phyloP scores from a whole-genome alignment of 2,888 invertebrate genomes.

The Patella pellucida region DNA sequence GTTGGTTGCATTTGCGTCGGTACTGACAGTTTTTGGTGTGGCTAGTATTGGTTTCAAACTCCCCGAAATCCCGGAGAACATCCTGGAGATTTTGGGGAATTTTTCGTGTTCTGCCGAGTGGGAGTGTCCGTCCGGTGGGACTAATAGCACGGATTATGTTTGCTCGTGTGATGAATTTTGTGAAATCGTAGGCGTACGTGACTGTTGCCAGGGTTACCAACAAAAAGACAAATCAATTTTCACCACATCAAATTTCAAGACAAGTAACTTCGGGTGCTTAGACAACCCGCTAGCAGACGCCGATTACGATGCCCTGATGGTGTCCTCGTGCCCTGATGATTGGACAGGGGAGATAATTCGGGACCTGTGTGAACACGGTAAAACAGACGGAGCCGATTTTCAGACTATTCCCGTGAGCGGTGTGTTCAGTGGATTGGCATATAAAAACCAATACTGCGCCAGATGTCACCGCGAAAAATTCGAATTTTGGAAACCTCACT shows the following conservation, averaged over 20 bases:
- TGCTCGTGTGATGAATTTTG: background rate
- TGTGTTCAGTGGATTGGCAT: conserved; percentile 32
- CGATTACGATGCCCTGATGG: background rate
- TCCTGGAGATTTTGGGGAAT: background rate
- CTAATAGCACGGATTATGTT: background rate
- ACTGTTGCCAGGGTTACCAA: background rate
- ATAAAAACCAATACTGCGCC: conserved; percentile 46
- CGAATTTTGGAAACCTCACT: background rate
- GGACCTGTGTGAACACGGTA: background rate
- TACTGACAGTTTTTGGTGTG: no score
- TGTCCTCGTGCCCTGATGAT: background rate
- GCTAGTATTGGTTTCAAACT: no score
- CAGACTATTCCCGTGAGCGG: conserved; percentile 43
- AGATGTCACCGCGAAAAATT: conserved; percentile 30
- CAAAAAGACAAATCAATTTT: background rate
- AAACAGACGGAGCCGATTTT: background rate
- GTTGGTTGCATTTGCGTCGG: no score
- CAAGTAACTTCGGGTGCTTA: background rate
- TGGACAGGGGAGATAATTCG: background rate
- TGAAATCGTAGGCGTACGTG: background rate
- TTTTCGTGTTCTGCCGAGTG: background rate
- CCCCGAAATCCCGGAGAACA: background rate
- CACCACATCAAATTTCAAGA: background rate
- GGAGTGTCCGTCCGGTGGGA: background rate
- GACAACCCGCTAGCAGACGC: background rate